Conservation (phyloP, 2,113 vertebrate genomes). For the Penelope pileata region DNA sequence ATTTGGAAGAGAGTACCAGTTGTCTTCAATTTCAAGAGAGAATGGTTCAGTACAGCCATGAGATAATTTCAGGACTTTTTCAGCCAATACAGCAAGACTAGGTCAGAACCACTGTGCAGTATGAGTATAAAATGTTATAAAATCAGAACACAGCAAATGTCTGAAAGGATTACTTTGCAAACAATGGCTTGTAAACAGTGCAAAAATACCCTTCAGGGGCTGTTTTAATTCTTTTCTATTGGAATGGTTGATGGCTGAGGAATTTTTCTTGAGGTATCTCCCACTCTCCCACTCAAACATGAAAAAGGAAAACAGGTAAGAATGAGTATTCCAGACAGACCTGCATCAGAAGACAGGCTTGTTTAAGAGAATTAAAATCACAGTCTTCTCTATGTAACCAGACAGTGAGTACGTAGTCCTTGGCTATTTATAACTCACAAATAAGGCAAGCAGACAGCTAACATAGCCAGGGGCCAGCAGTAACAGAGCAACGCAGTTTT, state of each 20-base stretch:
- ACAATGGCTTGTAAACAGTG: not conserved
- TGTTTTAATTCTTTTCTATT: not conserved
- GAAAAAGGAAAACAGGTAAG: slow-evolving; percentile 14
- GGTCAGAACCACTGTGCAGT: not conserved
- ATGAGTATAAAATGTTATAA: not conserved
- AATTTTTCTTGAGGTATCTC: not conserved
- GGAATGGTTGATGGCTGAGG: not conserved
- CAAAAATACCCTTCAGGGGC: not conserved
- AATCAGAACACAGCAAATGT: not conserved
- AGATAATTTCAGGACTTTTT: not conserved
- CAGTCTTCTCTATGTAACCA: slow-evolving; percentile 15
- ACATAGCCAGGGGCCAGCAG: slow-evolving; percentile 55
- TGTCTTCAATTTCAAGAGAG: not conserved
- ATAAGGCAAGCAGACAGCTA: slow-evolving; percentile 60
- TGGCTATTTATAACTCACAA: slow-evolving; percentile 72
- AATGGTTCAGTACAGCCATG: not conserved
- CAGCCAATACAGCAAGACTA: not conserved
- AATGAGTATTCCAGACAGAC: not conserved
- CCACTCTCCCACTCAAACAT: not conserved
- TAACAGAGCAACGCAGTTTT: slow-evolving; percentile 41
- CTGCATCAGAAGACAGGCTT: slow-evolving; percentile 24
- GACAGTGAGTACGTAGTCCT: slow-evolving; percentile 54
- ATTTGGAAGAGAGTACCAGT: not conserved
- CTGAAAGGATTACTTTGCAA: not conserved
- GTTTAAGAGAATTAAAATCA: slow-evolving; percentile 59